phyloP scores from a whole-genome alignment of 2,797 vertebrate genomes.

The Thaleichthys pacificus region DNA sequence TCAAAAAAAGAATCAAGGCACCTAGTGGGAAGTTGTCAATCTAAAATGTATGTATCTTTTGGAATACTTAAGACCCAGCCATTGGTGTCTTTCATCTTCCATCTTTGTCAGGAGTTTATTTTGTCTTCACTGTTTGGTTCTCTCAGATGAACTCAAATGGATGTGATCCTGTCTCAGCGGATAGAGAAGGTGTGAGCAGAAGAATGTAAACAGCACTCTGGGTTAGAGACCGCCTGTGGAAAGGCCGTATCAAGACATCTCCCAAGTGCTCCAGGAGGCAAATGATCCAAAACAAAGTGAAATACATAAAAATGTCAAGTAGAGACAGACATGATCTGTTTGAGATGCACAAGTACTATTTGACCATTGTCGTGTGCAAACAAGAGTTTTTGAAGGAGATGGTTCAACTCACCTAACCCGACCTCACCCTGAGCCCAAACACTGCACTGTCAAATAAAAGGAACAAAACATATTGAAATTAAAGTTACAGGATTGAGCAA shows the following conservation, averaged over 20 bases:
- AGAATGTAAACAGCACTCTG: constrained; percentile 5
- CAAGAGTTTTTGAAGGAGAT: too few relatives aligned
- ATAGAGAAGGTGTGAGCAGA: not conserved
- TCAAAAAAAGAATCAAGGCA: too few relatives aligned
- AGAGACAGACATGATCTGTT: not conserved
- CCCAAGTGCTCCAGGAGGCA: not conserved
- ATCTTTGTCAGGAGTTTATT: not conserved
- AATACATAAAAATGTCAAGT: not conserved
- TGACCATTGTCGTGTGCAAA: too few relatives aligned
- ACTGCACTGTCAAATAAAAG: not conserved
- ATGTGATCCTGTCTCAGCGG: not conserved
- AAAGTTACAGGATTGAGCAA: not conserved
- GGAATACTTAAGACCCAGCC: not conserved
- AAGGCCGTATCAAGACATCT: not conserved
- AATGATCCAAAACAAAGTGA: constrained; percentile 1
- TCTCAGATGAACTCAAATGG: not conserved
- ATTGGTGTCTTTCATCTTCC: not conserved
- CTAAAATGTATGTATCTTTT: not conserved
- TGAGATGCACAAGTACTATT: not conserved
- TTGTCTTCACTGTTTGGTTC: not conserved
- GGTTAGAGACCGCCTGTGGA: not conserved
- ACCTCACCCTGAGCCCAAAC: not conserved
- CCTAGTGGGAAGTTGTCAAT: not conserved
- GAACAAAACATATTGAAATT: not conserved
- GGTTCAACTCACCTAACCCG: too few relatives aligned